phyloP scores from a whole-genome alignment of 2,113 vertebrate species.

The Leptosomus discolor region DNA sequence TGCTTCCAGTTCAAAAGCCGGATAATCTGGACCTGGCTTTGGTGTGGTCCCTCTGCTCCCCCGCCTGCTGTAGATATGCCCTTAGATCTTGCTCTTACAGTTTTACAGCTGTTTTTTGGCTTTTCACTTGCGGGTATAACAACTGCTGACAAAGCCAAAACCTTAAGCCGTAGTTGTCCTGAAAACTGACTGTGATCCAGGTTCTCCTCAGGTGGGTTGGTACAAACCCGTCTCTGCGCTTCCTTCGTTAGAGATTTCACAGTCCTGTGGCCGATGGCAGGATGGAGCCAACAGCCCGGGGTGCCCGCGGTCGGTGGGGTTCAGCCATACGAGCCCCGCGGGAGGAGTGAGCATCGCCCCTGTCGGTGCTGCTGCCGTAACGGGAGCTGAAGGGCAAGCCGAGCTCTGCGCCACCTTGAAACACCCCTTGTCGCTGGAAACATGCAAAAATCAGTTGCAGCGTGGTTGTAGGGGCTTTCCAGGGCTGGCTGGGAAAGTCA shows the following conservation, averaged over 20 bases:
- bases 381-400: neutral
- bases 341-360: rapidly evolving
- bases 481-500: neutral
- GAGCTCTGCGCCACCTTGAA: neutral
- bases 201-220: neutral
- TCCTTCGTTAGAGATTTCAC: neutral
- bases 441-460: rapidly evolving
- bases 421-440: neutral
- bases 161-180: neutral
- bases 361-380: neutral
- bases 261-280: neutral
- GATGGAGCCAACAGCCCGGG: rapidly evolving
- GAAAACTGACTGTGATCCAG: neutral
- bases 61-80: neutral
- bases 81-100: neutral
- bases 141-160: neutral
- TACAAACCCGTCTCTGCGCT: rapidly evolving
- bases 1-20: neutral
- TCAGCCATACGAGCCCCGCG: rapidly evolving
- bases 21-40: neutral
- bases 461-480: rapidly evolving
- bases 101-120: neutral
- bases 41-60: neutral
- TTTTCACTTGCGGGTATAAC: neutral
- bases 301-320: rapidly evolving